Evolutionary conservation across 2,113 vertebrate genomes (phyloP), one percentile per base, ranked within the genome.

Genomic region (Erythrocercus mccallii): DNA sequence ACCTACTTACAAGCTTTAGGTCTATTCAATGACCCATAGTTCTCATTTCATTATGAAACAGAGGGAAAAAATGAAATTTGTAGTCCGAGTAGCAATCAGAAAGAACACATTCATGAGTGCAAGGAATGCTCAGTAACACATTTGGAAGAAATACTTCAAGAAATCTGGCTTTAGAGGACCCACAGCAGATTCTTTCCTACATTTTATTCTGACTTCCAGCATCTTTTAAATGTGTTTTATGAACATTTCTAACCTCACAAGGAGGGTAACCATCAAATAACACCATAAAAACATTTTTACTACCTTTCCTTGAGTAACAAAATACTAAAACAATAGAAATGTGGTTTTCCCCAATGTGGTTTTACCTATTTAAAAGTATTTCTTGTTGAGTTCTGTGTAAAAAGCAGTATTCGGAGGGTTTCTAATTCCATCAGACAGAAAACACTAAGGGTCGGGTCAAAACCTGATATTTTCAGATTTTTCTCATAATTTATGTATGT

Each of bases 281-380:
- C 20, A 86, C 14, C 12, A 12, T 27, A 58, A 61, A 15, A 72
- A 40, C 18, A 53, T 81, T 87, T 87, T 81, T 14, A 50, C 15
- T 74, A 50, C 3, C 15, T 86, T 73, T 90, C 14, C 38, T 66
- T 4, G 16, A 48, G 11, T 82, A 56, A 80, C 5, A 28, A 35
- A 62, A 70, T 60, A 72, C 7, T 71, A 23, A 91, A 58, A 61
- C 11, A 70, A 45, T 15, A 71, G 14, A 76, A 65, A 70, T 8
- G 7, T n/a, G 14, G 1, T 83, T 72, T 69, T 1, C 17, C 11
- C 3, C 2, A 6, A 1, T 31, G 5, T n/a, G n/a, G n/a, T 44
- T 89, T 89, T 77, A 47, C 2, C 25, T 53, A 31, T 48, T 94
- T 61, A 22, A 58, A 95, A 79, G 7, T 13, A 68, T 64, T 74